Percentiles rank a stretch among this genome's conserved stretches.
These are phyloP conservation scores for Cebus imitator DNA, from an alignment of 2,113 vertebrate genomes.

Conservation along the genomic window DNA sequence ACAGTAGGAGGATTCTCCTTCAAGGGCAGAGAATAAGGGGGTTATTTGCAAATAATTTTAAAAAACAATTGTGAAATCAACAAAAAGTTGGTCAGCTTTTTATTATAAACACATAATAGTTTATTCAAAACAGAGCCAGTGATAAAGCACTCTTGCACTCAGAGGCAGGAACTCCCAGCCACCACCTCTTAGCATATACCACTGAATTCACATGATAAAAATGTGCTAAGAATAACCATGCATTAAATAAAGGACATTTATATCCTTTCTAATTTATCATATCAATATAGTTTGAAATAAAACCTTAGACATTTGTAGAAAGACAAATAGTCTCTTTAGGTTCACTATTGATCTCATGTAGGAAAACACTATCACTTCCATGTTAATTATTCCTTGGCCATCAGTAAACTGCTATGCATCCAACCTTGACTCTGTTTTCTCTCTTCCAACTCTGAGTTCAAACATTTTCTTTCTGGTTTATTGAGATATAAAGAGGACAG, in stretches of 20 bases:
- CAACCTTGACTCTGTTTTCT: not conserved
- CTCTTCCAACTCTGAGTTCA: not conserved
- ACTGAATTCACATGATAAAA: not conserved
- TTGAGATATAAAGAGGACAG: not conserved
- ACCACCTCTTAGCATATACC: not conserved
- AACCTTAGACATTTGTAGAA: not conserved
- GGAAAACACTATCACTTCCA: not conserved
- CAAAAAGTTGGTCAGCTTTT: not conserved
- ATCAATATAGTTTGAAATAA: constrained; percentile 14
- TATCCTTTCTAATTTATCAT: not conserved
- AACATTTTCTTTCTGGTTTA: not conserved
- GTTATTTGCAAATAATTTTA: not conserved
- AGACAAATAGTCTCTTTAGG: not conserved
- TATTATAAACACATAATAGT: not conserved
- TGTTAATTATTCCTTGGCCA: not conserved
- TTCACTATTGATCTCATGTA: not conserved
- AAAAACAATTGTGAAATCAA: not conserved
- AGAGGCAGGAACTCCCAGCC: not conserved
- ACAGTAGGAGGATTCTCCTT: fast-evolving
- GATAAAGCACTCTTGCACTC: not conserved
- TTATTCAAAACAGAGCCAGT: not conserved
- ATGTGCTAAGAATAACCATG: not conserved
- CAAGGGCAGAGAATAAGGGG: not conserved
- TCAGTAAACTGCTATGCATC: not conserved
- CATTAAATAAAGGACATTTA: not conserved